Percentiles rank a stretch among this genome's conserved stretches.
Conservation (phyloP, 2,888 invertebrate genomes). For the Orthonevra nobilis region DNA sequence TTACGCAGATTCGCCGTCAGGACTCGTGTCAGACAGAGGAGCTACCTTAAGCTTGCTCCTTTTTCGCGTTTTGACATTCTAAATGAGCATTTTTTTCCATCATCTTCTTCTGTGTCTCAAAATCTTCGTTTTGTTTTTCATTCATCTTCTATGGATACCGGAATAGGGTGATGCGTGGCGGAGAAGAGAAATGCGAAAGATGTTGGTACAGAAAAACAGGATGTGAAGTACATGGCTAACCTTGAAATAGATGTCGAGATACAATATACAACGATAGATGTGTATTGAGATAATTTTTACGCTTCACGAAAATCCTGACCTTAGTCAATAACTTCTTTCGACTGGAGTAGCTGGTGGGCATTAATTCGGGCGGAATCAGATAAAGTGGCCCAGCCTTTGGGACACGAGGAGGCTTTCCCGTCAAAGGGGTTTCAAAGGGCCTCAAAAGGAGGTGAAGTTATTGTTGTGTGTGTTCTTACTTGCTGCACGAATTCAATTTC, state of each 20-base stretch:
- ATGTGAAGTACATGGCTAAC: constrained; percentile 16
- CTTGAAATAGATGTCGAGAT: constrained; percentile 35
- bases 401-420: not conserved
- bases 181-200: constrained; percentile 11
- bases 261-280: constrained; percentile 7
- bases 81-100: constrained; percentile 8
- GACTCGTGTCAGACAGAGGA: constrained; percentile 4
- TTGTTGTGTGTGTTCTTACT: too few relatives aligned
- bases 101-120: constrained; percentile 2
- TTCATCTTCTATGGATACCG: not conserved
- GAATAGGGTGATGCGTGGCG: constrained; percentile 17
- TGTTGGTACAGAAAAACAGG: constrained; percentile 3
- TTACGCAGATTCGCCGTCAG: constrained; percentile 6
- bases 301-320: constrained; percentile 41
- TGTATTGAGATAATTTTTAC: constrained; percentile 20
- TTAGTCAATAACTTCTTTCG: constrained; percentile 2
- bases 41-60: constrained; percentile 17
- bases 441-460: too few relatives aligned
- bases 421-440: not conserved
- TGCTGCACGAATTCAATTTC: too few relatives aligned
- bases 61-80: too few relatives aligned
- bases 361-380: constrained; percentile 16
- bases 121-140: constrained; percentile 8
- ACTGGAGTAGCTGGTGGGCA: not conserved
- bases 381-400: constrained; percentile 15